These are phyloP conservation scores for Cotesia congregata DNA, from an alignment of 2,888 invertebrate species.

Conservation along the genomic window DNA sequence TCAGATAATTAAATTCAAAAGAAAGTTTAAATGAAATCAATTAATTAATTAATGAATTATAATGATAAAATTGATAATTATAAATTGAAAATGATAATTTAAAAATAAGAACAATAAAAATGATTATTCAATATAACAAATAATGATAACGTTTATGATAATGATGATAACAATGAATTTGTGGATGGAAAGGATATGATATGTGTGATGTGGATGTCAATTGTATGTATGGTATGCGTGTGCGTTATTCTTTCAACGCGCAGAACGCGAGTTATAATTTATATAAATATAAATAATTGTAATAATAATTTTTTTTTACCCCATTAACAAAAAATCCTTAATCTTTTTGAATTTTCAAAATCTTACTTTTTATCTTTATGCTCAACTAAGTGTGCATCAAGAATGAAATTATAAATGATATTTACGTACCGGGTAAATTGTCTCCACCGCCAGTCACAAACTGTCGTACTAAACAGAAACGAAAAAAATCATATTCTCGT, in stretches of 20 bases:
- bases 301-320: background rate
- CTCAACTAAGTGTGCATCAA: slow-evolving; percentile 54
- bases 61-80: slow-evolving; percentile 3
- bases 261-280: background rate
- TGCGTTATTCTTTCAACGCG: slow-evolving; percentile 1
- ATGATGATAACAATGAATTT: background rate
- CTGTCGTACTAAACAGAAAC: slow-evolving; percentile 72
- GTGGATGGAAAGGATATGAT: background rate
- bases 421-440: slow-evolving; percentile 73
- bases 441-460: slow-evolving; percentile 72
- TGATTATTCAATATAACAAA: background rate
- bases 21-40: too few relatives aligned
- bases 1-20: too few relatives aligned
- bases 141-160: background rate
- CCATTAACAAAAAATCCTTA: slow-evolving; percentile 30
- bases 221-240: background rate
- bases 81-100: slow-evolving; percentile 17
- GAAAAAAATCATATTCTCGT: slow-evolving; percentile 69
- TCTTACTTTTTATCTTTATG: slow-evolving; percentile 41
- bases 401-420: slow-evolving; percentile 67
- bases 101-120: background rate
- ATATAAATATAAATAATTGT: background rate
- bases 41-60: too few relatives aligned
- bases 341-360: slow-evolving; percentile 37
- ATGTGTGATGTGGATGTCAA: background rate